Conservation (phyloP, 1,140 invertebrate species). For the Pentalonia nigronervosa region DNA sequence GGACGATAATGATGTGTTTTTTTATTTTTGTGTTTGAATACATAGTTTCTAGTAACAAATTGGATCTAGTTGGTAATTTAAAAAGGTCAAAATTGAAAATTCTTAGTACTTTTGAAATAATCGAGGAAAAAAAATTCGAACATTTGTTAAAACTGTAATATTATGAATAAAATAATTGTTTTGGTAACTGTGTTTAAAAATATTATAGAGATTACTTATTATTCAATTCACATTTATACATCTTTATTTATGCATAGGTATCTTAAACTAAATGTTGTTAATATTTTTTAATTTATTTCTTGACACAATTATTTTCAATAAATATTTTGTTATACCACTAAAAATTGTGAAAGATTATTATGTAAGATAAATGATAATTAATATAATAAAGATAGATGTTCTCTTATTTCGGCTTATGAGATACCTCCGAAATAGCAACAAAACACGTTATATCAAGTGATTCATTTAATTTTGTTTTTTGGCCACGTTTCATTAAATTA, state of each 20-base stretch:
- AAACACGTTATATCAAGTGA: neutral
- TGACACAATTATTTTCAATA: neutral
- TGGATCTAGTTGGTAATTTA: neutral
- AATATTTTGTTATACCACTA: neutral
- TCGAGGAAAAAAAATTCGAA: too few relatives aligned
- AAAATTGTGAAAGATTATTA: neutral
- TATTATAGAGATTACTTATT: neutral
- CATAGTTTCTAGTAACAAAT: neutral
- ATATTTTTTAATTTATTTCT: neutral
- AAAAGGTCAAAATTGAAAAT: neutral
- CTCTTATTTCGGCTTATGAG: neutral
- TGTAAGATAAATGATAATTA: neutral
- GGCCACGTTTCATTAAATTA: constrained; percentile 5
- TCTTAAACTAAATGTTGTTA: neutral
- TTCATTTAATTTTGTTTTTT: constrained; percentile 15
- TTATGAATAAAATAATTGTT: neutral
- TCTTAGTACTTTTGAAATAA: neutral
- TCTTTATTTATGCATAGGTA: neutral
- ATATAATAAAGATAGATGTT: neutral
- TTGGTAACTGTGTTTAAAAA: neutral
- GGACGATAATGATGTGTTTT: neutral
- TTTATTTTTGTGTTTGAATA: neutral
- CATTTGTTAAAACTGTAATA: too few relatives aligned
- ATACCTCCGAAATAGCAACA: neutral
- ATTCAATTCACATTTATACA: neutral